Evolutionary conservation across 64 coral and sea anemone species (phyloP).

Genomic region (Stylophora pistillata): DNA sequence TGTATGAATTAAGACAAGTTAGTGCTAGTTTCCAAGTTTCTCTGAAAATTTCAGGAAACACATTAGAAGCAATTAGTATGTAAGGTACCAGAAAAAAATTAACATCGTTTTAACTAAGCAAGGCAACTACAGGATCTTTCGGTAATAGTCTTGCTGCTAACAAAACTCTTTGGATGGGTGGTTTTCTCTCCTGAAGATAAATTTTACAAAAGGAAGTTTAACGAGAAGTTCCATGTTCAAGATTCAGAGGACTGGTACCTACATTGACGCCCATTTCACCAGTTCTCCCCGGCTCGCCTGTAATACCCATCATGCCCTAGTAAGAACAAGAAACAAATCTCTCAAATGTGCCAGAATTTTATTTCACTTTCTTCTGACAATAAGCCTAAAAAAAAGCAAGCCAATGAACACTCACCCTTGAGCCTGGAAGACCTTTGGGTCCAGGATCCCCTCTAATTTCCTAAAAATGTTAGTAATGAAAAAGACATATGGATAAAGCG

Average conservation of each 20-base stretch:
- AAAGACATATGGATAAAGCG: background rate
- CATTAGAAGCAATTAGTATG: too few relatives aligned
- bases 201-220: too few relatives aligned
- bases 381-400: background rate
- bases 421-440: background rate
- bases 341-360: background rate
- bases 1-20: too few relatives aligned
- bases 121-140: too few relatives aligned
- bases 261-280: conserved; percentile 39
- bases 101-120: too few relatives aligned
- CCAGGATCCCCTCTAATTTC: background rate
- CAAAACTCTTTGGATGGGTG: too few relatives aligned
- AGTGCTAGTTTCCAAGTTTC: too few relatives aligned
- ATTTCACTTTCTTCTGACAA: too few relatives aligned
- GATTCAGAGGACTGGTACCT: background rate
- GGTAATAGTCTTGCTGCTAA: too few relatives aligned
- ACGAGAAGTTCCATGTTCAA: background rate
- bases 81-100: too few relatives aligned
- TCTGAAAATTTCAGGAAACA: too few relatives aligned
- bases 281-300: background rate
- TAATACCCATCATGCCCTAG: background rate
- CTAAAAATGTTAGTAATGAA: background rate
- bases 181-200: too few relatives aligned
- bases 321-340: background rate
- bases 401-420: conserved; percentile 1